Base-by-base conservation (phyloP, 2,888 invertebrate species). In the Morpho helenor region DNA sequence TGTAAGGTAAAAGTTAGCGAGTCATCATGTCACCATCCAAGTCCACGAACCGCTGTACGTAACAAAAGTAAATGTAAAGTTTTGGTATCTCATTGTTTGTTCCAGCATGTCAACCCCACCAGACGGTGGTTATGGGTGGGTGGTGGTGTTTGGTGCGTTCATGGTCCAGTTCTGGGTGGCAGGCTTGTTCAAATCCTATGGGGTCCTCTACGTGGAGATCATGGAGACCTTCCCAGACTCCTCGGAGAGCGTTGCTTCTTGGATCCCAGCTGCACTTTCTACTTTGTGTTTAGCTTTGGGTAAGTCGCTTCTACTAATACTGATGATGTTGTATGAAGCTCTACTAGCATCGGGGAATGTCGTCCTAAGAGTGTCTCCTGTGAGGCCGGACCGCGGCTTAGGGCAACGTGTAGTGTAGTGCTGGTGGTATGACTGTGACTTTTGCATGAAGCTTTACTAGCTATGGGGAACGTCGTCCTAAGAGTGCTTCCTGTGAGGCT, bases 161-260 rank as follows among this genome's bases (percentile, higher is more conserved):
- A 93, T 95, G 76, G 95, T 96, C 42, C 95, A 95, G 76, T 95
- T 96, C 80, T 94, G 96, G 93, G 95, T 96, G 43, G 95, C 95
- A 0, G 96, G 96, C 0, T 91, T 95, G 59, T 95, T 95, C 72
- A 96, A 96, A 77, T 95, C 95, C 0, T 96, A 95, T 73, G 96
- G 96, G 0, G 95, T 96, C 16, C 87, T 96, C 1, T 96, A 95
- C 70, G 94, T 95, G 59, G 95, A 95, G 82, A 94, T 96, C 59
- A 93, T 95, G 92, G 95, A 95, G 78, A 95, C 94, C 0, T 96
- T 95, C 77, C 93, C 94, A 0, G 94, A 94, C 55, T 94, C 94
- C 0, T 93, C 95, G 0, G 95, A 94, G 41, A 92, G 94, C 0
- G 93, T 95, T 1, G 96, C 95, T 0, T 95, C 95, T 0, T 95